Evolutionary conservation across 2,888 invertebrate genomes (phyloP).

Genomic region (Zaprionus lineosus): DNA sequence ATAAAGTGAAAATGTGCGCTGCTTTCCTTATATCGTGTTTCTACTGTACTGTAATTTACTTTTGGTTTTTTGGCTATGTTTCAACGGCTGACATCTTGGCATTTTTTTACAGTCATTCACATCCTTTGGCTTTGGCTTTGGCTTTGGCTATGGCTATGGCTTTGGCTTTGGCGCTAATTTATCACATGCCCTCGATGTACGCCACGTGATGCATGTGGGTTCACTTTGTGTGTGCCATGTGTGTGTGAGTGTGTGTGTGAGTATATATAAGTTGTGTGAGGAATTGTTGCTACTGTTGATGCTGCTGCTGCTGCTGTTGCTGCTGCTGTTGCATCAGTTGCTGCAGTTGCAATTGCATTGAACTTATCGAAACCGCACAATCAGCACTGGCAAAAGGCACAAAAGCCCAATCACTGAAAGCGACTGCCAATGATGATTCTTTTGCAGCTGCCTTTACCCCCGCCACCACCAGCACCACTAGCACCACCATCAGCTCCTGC

Average conservation of each 20-base stretch:
- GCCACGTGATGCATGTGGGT: slow-evolving; percentile 54
- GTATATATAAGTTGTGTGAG: background rate
- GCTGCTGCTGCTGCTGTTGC: slow-evolving; percentile 45
- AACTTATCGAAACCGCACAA: slow-evolving; percentile 76
- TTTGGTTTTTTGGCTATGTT: slow-evolving; percentile 18
- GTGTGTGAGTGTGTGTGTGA: no score
- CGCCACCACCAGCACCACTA: slow-evolving; percentile 3
- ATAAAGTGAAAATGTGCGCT: slow-evolving; percentile 65
- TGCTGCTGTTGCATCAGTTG: slow-evolving; percentile 25
- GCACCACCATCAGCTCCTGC: slow-evolving; percentile 11
- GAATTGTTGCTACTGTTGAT: slow-evolving; percentile 40
- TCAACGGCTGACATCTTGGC: slow-evolving; percentile 59
- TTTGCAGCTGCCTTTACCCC: slow-evolving; percentile 25
- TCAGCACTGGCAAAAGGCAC: slow-evolving; percentile 50
- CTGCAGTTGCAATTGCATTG: slow-evolving; percentile 46
- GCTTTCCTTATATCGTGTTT: slow-evolving; percentile 44
- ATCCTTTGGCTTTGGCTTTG: slow-evolving; percentile 37
- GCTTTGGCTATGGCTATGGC: no score
- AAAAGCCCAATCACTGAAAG: slow-evolving; percentile 61
- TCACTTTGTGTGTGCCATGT: no score
- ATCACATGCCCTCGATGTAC: slow-evolving; percentile 54
- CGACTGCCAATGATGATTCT: slow-evolving; percentile 45
- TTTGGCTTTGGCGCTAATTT: slow-evolving; percentile 61
- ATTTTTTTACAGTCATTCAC: slow-evolving; percentile 41
- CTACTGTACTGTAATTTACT: no score